Evolutionary conservation across 2,113 vertebrate species (phyloP), one percentile per base, ranked within the genome.

Genomic region (Mastomys coucha): DNA sequence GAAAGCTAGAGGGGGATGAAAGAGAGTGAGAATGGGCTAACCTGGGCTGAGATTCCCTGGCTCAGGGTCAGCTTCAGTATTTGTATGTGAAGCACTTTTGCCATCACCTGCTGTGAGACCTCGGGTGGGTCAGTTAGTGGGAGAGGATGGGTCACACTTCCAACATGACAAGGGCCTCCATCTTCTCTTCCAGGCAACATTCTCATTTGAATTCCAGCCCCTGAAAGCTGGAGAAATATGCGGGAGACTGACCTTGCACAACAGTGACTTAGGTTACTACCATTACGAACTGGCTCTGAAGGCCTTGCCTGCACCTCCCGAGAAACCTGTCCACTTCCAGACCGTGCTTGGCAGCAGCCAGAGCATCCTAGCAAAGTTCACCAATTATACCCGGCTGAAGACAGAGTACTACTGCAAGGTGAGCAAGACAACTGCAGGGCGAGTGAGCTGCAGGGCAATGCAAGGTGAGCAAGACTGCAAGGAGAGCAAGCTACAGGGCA

Each of bases 141-240:
- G n/a, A 69, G 12, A 36, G 42, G 28, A 4, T 0, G 1, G 8
- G 28, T 9, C 85, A 5, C 56, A 80, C 20, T 49, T 84, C 75
- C 80, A 39, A 56, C 33, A 7, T 93, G 56, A 67, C 26, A 33
- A 19, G 22, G 69, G n/a, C 60, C 73, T 88, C 28, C 60, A 13
- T 94, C 3, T 12, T 94, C 88, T 82, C 73, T 87, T 42, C 12
- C 96, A 99, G 99, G 97, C 98, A 0, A 91, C 93, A 0, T 96
- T 99, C 86, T 98, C 96, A 1, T 98, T 99, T 49, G 99, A 99
- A 96, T 99, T 99, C 98, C 99, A 98, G 97, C 99, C 99, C 8
- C 91, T 99, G 92, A 98, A 97, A 93, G 78, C 77, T 8, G 99
- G 99, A 0, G 98, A 99, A 84, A 98, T 96, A 36, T 97, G 96